Evolutionary conservation across 2,113 vertebrate genomes (phyloP).

Genomic region (Abramis brama): DNA sequence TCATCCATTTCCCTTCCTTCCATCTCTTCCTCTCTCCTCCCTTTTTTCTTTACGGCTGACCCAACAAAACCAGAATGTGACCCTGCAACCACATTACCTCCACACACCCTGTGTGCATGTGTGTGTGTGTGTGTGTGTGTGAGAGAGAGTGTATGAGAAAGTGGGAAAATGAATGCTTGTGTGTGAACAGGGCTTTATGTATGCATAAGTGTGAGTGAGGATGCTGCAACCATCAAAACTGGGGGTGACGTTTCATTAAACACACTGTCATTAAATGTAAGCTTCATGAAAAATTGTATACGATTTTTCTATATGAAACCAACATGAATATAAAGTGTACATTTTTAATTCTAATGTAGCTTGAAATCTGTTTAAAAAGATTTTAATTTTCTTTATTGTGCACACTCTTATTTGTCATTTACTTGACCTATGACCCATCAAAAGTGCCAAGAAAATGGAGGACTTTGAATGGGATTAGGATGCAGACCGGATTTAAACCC

Average conservation of each 20-base stretch:
- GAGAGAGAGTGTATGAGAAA: slow-evolving; percentile 38
- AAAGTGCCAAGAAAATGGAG: neutral
- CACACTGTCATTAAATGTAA: neutral
- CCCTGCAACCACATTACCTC: slow-evolving; percentile 58
- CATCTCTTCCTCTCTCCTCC: slow-evolving; percentile 60
- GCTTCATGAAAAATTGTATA: neutral
- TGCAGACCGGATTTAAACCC: neutral
- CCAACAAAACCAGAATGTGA: slow-evolving; percentile 67
- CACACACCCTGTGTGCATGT: slow-evolving; percentile 61
- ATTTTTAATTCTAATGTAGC: neutral
- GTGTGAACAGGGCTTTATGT: slow-evolving; percentile 62
- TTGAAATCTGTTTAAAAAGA: neutral
- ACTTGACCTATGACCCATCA: neutral
- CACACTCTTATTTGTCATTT: neutral
- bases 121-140: slow-evolving; percentile 59
- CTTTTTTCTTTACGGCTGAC: slow-evolving; percentile 66
- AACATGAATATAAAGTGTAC: neutral
- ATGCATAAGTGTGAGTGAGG: slow-evolving; percentile 53
- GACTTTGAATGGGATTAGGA: neutral
- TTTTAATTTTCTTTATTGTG: neutral
- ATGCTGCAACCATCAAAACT: neutral
- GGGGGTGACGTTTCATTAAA: too few species aligned
- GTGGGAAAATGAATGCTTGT: slow-evolving; percentile 51
- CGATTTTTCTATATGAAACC: neutral
- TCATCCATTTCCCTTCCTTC: slow-evolving; percentile 73